Evolutionary conservation across 2,113 vertebrate species (phyloP).

Genomic region (Hydropotes inermis): DNA sequence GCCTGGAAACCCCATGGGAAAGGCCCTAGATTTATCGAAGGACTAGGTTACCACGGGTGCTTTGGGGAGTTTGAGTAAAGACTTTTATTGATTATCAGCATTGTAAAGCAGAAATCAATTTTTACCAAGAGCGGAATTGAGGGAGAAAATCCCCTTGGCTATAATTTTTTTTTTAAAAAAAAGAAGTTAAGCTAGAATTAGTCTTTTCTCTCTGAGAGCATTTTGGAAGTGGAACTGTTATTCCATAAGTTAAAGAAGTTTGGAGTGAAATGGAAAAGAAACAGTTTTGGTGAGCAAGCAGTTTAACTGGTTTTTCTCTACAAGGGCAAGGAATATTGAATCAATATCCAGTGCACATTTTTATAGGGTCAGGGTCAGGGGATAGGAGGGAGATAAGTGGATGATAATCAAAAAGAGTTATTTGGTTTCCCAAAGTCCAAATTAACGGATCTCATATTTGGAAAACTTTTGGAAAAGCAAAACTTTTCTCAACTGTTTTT

Average conservation of each 20-base stretch:
- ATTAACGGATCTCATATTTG: neutral
- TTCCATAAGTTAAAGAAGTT: neutral
- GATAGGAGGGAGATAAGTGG: fast-evolving
- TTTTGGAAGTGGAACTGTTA: neutral
- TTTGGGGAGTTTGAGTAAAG: conserved; percentile 37
- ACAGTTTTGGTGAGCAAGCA: neutral
- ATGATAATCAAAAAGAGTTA: neutral
- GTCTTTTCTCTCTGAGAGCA: neutral
- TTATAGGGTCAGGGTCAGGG: no score
- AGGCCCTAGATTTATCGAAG: conserved; percentile 61
- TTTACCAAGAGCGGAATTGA: neutral
- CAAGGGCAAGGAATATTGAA: neutral
- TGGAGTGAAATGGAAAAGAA: neutral
- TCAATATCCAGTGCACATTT: neutral
- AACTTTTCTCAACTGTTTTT: neutral
- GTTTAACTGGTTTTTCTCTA: neutral
- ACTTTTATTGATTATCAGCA: conserved; percentile 70
- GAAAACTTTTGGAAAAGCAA: neutral
- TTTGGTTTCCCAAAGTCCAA: neutral
- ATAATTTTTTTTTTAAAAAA: neutral
- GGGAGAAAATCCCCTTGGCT: neutral
- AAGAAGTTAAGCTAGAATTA: neutral
- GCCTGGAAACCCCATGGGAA: neutral
- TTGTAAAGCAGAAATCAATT: conserved; percentile 53
- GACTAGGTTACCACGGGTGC: conserved; percentile 40